phyloP scores from a whole-genome alignment of 1,140 invertebrate genomes.

The Tetramorium parvispinum region DNA sequence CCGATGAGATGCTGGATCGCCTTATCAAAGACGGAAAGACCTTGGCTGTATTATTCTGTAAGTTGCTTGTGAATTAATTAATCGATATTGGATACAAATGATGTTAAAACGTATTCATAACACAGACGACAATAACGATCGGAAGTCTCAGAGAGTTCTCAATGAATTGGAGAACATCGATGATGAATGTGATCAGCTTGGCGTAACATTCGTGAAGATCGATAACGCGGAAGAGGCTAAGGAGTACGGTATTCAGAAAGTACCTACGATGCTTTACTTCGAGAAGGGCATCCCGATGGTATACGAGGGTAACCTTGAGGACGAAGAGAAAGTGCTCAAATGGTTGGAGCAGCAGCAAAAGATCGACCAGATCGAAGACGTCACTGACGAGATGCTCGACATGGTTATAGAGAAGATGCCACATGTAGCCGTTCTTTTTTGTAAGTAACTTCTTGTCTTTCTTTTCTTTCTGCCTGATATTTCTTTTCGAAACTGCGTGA shows the following conservation, averaged over 20 bases:
- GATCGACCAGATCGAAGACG: conserved; percentile 96
- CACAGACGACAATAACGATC: conserved; percentile 95
- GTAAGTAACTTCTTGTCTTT: conserved; percentile 88
- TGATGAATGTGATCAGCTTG: conserved; percentile 95
- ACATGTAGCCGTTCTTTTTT: conserved; percentile 95
- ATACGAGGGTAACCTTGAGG: conserved; percentile 96
- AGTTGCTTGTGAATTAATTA: conserved; percentile 79
- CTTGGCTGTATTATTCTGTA: conserved; percentile 97
- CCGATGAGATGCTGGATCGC: conserved; percentile 96
- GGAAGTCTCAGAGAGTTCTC: conserved; percentile 94
- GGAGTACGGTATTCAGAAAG: conserved; percentile 95
- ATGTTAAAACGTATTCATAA: conserved; percentile 27
- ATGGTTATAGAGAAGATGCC: conserved; percentile 95
- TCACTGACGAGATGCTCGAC: conserved; percentile 97
- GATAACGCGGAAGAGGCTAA: conserved; percentile 95
- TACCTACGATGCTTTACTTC: conserved; percentile 95
- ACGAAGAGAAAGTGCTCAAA: conserved; percentile 95
- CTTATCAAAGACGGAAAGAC: conserved; percentile 95
- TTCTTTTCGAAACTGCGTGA: background rate
- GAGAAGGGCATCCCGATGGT: conserved; percentile 95
- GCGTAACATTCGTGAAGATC: conserved; percentile 96
- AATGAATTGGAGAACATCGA: conserved; percentile 97
- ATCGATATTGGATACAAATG: conserved; percentile 47
- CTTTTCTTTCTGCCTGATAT: background rate
- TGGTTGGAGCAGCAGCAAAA: conserved; percentile 95